Base-by-base conservation (phyloP, 2,113 vertebrate species). In the Heloderma charlesbogerti region DNA sequence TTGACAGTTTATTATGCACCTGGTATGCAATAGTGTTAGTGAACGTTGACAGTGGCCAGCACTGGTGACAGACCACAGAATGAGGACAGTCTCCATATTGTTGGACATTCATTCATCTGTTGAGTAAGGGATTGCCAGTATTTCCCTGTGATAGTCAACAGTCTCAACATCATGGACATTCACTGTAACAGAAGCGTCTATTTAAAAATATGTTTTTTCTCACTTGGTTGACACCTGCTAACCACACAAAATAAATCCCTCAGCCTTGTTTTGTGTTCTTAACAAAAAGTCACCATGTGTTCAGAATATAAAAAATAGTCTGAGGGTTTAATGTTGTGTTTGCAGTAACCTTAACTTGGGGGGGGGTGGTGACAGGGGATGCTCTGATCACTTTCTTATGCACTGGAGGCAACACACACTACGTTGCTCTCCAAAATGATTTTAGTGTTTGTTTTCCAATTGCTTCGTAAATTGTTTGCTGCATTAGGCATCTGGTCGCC, bases 401-500 rank as follows among this genome's bases (percentile, higher is more conserved):
- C 20, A 60, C 40, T 8, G 7, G 37, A 84, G 69, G 12, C 71
- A 77, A 34, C 29, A 74, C 29, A 74, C 4, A 48, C 40, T 34
- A 34, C 29, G 22, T 31, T 83, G 51, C 57, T 37, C 34, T 82
- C 27, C 37, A 83, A 27, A 81, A 37, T 51, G 45, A 81, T 12
- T 13, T 74, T 84, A 18, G 25, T 86, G 84, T 57, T 91, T 91
- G 87, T 16, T 79, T 57, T 40, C 16, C 6, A 72, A 89, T 57
- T 82, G 13, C 48, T 82, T 91, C 84, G 18, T 43, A 88, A 84
- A 77, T 67, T 43, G 78, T 84, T 84, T 69, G 63, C 79, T 77
- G 74, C 43, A 75, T 43, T 77, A 43, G 25, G 57, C 80, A 91
- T 91, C 86, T 88, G 91, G 71, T 84, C 51, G 86, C 54, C 66